Evolutionary conservation across 2,797 vertebrate genomes (phyloP), one percentile per base, ranked within the genome.

Genomic region (Anguilla obscura): DNA sequence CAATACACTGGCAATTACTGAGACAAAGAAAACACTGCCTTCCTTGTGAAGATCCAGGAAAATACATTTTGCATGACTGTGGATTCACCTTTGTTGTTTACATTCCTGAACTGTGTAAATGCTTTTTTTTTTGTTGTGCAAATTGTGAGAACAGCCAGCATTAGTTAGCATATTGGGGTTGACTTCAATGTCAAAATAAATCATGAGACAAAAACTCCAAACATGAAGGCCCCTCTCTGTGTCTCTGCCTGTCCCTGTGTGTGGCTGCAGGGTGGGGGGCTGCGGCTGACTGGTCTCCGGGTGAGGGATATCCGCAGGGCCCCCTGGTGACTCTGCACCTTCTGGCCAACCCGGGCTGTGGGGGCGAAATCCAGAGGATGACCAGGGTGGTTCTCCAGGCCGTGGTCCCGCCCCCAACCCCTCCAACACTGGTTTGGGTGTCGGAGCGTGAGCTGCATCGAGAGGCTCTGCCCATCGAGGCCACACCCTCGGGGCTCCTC

Each of bases 301-400:
- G 54, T 85, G 27, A 60, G n/a, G 27, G 1, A 8, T 7, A 18
- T 54, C 33, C 54, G 4, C 84, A 33, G 3, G 85, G 4, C 54
- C 10, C 14, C 36, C 24, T 14, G 60, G 85, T 66, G 85, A 80
- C 52, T 27, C 69, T 87, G 24, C 86, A 87, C 71, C 71, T 87
- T 27, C n/a, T 87, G 14, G 76, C 74, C 36, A 12, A 82, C 30
- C 71, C 52, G 9, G 86, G 74, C 10, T 33, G 74, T 24, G 69
- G 69, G 27, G 10, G 18, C 74, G 7, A 12, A 12, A 24, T 87
- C 50, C 74, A 52, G 36, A 54, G 66, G 16, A 18, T 33, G 21
- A 21, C 82, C 1, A 14, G 40, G 18, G 54, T 30, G 24, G 69
- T 82, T 33, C 74, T 87, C 0, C 86, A 80, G 69, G 18, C 50